phyloP scores from a whole-genome alignment of 2,888 invertebrate species.

The Erebia palarica region DNA sequence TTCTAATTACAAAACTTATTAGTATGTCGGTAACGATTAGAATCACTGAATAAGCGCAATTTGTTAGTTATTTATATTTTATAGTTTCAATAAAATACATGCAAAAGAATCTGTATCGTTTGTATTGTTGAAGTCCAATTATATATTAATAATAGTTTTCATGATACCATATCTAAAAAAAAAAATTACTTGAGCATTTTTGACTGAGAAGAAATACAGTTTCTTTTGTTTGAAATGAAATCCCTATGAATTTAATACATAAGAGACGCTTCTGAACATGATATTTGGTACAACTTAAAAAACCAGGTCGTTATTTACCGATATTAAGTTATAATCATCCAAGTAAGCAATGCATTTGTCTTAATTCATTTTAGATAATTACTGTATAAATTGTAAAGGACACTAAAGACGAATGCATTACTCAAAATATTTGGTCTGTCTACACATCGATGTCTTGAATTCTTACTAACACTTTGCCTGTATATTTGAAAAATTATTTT shows the following conservation, averaged over 20 bases:
- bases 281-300: slow-evolving; percentile 10
- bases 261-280: slow-evolving; percentile 4
- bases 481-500: slow-evolving; percentile 69
- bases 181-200: background rate
- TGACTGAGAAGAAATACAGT: slow-evolving; percentile 15
- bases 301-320: background rate
- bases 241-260: slow-evolving; percentile 19
- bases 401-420: slow-evolving; percentile 16
- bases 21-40: slow-evolving; percentile 55
- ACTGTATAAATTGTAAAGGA: slow-evolving; percentile 1
- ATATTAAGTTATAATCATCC: slow-evolving; percentile 1
- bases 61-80: slow-evolving; percentile 34
- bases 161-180: background rate
- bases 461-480: slow-evolving; percentile 58
- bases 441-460: slow-evolving; percentile 19
- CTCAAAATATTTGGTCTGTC: slow-evolving; percentile 29
- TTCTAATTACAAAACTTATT: slow-evolving; percentile 64
- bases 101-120: slow-evolving; percentile 28
- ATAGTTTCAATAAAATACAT: slow-evolving; percentile 5
- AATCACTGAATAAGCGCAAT: slow-evolving; percentile 53
- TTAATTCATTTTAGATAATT: background rate
- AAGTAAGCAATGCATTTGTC: slow-evolving; percentile 16
- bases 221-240: slow-evolving; percentile 23
- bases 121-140: background rate
- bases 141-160: background rate